These are phyloP conservation scores for Tuberolachnus salignus DNA, from an alignment of 2,888 invertebrate genomes.

Conservation along the genomic window DNA sequence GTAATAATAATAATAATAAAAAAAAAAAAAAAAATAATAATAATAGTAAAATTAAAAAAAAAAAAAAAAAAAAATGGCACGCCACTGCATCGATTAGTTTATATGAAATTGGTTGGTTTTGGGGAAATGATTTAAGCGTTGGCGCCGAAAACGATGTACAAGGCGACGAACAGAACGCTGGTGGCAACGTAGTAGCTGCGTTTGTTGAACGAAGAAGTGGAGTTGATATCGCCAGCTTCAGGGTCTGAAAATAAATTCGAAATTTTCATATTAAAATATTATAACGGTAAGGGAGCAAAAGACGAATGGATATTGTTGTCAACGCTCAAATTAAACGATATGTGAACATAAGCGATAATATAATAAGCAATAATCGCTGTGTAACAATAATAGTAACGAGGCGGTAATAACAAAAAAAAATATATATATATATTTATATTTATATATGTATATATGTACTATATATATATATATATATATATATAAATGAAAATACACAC, in stretches of 20 bases:
- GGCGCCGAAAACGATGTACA: constrained; percentile 15
- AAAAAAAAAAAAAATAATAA: neutral
- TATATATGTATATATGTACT: too few relatives aligned
- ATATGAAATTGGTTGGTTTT: neutral
- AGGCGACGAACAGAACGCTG: constrained; percentile 17
- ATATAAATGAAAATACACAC: constrained; percentile 45
- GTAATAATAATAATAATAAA: too few relatives aligned
- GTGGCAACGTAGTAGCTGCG: constrained; percentile 46
- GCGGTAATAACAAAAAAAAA: neutral
- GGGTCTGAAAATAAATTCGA: constrained; percentile 29
- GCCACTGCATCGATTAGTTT: constrained; percentile 30
- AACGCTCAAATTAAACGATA: neutral
- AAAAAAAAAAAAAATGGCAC: constrained; percentile 3
- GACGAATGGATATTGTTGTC: too few relatives aligned
- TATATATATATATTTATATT: too few relatives aligned
- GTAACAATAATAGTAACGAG: neutral
- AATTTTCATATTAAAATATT: neutral
- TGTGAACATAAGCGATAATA: neutral
- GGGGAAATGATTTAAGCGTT: constrained; percentile 16
- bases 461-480: too few relatives aligned
- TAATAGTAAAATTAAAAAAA: neutral
- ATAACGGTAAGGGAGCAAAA: too few relatives aligned
- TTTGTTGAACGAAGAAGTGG: constrained; percentile 51
- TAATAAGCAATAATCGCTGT: too few relatives aligned
- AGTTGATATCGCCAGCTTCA: constrained; percentile 31